A percentile compares a stretch with the other conserved stretches of the same genome.
Evolutionary conservation across 2,797 vertebrate genomes (phyloP).

Genomic region (Cuculus canorus): DNA sequence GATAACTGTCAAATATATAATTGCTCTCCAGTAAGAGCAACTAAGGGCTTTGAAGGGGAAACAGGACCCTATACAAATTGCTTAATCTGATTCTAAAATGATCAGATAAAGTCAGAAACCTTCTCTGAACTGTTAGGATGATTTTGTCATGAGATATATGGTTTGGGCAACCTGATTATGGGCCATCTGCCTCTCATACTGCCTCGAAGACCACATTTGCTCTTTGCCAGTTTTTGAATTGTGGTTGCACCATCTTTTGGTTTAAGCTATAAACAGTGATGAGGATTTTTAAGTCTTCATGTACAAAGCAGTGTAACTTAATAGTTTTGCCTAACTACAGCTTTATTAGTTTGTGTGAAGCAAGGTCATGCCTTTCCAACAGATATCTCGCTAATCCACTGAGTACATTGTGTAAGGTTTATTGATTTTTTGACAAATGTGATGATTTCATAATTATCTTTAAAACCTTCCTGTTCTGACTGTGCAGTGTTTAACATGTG

Average conservation of each 20-base stretch:
- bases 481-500: not conserved
- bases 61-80: not conserved
- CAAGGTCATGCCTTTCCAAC: not conserved
- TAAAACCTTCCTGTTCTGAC: not conserved
- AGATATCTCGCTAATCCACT: not conserved
- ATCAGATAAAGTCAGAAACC: not conserved
- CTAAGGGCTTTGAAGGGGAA: not conserved
- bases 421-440: not conserved
- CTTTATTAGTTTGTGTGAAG: not conserved
- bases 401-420: fast-evolving
- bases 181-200: not conserved
- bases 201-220: not conserved
- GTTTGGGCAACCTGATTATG: not conserved
- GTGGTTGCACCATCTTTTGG: not conserved
- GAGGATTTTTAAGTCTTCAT: not conserved
- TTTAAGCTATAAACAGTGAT: not conserved
- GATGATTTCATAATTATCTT: not conserved
- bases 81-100: not conserved
- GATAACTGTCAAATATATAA: not conserved
- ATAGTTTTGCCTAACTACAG: not conserved
- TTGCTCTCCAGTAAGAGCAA: not conserved
- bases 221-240: not conserved
- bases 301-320: not conserved
- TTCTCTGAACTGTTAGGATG: not conserved
- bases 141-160: not conserved